phyloP scores from a whole-genome alignment of 2,888 invertebrate genomes.

The Ommatoiulus sabulosus region DNA sequence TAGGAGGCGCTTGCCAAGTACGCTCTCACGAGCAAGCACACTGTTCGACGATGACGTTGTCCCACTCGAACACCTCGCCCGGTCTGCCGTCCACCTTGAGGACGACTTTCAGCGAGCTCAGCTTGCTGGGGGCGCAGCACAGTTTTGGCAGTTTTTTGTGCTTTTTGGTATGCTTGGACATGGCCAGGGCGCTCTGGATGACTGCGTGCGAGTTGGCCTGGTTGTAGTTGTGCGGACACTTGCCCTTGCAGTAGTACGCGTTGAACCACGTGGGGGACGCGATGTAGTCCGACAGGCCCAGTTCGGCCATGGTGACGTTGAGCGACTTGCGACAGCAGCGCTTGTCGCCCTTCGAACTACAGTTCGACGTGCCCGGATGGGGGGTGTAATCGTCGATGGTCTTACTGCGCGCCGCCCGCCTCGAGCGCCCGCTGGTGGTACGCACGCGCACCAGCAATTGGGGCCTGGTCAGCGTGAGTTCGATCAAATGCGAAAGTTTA shows the following conservation, averaged over 20 bases:
- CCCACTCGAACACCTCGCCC: slow-evolving; percentile 73
- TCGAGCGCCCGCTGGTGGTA: neutral
- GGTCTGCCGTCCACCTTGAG: slow-evolving; percentile 74
- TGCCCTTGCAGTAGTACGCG: slow-evolving; percentile 78
- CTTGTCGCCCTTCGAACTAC: neutral
- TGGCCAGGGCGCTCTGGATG: slow-evolving; percentile 77
- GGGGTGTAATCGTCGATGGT: neutral
- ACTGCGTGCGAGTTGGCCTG: slow-evolving; percentile 79
- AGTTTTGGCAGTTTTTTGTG: slow-evolving; percentile 70
- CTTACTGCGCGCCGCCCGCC: neutral
- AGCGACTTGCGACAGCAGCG: slow-evolving; percentile 76
- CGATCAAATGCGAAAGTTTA: neutral
- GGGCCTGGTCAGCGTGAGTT: slow-evolving; percentile 32
- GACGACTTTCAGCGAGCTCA: slow-evolving; percentile 75
- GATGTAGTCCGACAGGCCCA: slow-evolving; percentile 74
- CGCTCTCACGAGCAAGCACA: slow-evolving; percentile 77
- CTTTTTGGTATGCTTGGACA: slow-evolving; percentile 64
- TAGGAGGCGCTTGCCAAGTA: neutral
- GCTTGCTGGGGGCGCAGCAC: slow-evolving; percentile 78
- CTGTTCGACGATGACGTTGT: slow-evolving; percentile 78
- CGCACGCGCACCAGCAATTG: neutral
- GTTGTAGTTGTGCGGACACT: slow-evolving; percentile 77
- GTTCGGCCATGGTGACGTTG: slow-evolving; percentile 76
- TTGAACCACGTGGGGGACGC: slow-evolving; percentile 78
- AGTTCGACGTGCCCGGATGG: neutral